These are phyloP conservation scores for Leptobrachium leishanense DNA, from an alignment of 2,113 vertebrate genomes.

Conservation along the genomic window DNA sequence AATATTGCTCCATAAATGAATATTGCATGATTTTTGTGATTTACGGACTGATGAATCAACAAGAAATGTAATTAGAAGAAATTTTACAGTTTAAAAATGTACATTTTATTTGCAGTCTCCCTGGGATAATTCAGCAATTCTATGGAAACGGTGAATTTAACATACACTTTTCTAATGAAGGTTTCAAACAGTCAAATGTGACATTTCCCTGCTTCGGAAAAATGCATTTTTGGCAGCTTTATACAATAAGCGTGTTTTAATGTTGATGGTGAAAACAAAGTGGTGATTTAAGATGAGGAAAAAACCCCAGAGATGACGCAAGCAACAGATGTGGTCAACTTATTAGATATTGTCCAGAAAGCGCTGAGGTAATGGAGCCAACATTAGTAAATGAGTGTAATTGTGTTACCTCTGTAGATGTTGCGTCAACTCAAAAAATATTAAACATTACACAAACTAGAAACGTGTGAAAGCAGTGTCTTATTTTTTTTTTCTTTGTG, in stretches of 20 bases:
- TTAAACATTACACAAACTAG: too few relatives aligned
- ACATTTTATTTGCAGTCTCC: too few relatives aligned
- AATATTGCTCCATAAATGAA: too few relatives aligned
- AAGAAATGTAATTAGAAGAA: too few relatives aligned
- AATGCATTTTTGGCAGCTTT: conserved; percentile 25
- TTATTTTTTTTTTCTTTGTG: too few relatives aligned
- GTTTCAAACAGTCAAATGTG: neutral
- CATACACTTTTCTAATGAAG: too few relatives aligned
- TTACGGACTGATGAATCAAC: too few relatives aligned
- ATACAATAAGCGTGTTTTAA: conserved; percentile 21
- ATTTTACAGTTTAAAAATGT: too few relatives aligned
- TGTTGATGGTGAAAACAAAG: conserved; percentile 36
- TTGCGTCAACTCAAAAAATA: neutral
- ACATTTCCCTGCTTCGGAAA: conserved; percentile 5
- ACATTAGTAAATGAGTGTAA: neutral
- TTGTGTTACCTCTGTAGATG: conserved; percentile 30
- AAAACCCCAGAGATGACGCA: conserved; percentile 28
- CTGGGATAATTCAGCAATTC: too few relatives aligned
- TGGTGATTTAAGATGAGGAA: conserved; percentile 35
- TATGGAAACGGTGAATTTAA: too few relatives aligned
- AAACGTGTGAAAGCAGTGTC: too few relatives aligned
- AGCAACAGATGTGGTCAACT: conserved; percentile 28
- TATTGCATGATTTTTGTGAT: too few relatives aligned
- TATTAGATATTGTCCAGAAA: conserved; percentile 37
- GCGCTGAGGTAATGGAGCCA: conserved; percentile 38